A percentile compares a stretch with the other conserved stretches of the same genome.
Conservation (phyloP, 2,113 vertebrate genomes). For the Lota lota region DNA sequence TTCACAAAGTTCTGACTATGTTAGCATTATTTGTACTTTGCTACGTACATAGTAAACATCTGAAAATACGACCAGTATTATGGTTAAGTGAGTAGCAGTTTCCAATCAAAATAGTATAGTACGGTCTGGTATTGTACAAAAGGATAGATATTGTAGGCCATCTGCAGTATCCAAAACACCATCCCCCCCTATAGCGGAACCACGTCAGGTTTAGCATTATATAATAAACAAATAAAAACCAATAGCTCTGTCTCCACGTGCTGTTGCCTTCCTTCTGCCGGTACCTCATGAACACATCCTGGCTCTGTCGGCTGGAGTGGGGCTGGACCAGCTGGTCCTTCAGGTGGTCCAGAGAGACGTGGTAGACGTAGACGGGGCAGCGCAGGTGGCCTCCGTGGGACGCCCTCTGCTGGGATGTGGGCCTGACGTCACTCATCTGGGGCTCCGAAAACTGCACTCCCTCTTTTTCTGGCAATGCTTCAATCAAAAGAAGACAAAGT, state of each 20-base stretch:
- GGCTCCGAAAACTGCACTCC: slow-evolving; percentile 75
- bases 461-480: slow-evolving; percentile 51
- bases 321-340: slow-evolving; percentile 87
- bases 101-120: too few species aligned
- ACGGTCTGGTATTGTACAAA: too few species aligned
- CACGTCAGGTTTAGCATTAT: background rate
- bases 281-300: slow-evolving; percentile 91
- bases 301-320: slow-evolving; percentile 71
- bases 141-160: too few species aligned
- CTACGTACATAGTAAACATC: too few species aligned
- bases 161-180: too few species aligned
- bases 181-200: background rate
- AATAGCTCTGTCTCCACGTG: background rate
- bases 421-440: slow-evolving; percentile 71
- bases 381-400: slow-evolving; percentile 71
- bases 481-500: slow-evolving; percentile 1
- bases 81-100: too few species aligned
- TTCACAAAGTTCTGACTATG: too few species aligned
- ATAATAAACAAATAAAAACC: background rate
- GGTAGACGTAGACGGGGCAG: slow-evolving; percentile 93
- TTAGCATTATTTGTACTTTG: too few species aligned
- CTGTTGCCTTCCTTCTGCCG: background rate
- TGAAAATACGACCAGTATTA: too few species aligned
- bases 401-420: slow-evolving; percentile 77
- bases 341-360: slow-evolving; percentile 85